Evolutionary conservation across 2,888 invertebrate genomes (phyloP).

Genomic region (Meiosimyza platycephala): DNA sequence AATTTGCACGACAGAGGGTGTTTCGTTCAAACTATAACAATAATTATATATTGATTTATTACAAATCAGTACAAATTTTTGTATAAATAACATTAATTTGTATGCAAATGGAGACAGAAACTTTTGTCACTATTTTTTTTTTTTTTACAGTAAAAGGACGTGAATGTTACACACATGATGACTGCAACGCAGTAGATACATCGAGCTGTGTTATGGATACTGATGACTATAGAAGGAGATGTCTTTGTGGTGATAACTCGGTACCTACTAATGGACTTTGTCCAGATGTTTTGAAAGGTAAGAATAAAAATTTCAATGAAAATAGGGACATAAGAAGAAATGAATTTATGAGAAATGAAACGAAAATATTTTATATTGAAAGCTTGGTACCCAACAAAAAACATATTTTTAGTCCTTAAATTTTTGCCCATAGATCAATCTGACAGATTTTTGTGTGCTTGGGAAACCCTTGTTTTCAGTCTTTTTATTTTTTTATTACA

Average conservation of each 20-base stretch:
- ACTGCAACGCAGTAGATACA: conserved; percentile 74
- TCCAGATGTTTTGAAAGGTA: conserved; percentile 74
- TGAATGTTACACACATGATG: conserved; percentile 73
- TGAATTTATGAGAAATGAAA: no score
- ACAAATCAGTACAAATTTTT: background rate
- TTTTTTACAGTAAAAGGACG: conserved; percentile 69
- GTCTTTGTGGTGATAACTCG: conserved; percentile 77
- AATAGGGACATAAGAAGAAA: no score
- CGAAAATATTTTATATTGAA: no score
- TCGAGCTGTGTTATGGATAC: conserved; percentile 76
- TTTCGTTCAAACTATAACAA: background rate
- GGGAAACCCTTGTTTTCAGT: no score
- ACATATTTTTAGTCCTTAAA: no score
- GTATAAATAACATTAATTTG: conserved; percentile 1
- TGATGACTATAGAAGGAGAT: conserved; percentile 73
- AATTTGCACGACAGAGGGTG: no score
- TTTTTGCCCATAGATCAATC: no score
- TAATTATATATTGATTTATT: background rate
- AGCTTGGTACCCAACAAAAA: no score
- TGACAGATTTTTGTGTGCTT: no score
- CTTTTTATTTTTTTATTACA: no score
- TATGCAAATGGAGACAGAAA: background rate
- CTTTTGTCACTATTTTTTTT: background rate
- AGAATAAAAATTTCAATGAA: conserved; percentile 37
- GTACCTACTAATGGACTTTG: conserved; percentile 77